Conservation (phyloP, 53 echinoderm and acorn worm species). For the Hippasteria phrygiana region DNA sequence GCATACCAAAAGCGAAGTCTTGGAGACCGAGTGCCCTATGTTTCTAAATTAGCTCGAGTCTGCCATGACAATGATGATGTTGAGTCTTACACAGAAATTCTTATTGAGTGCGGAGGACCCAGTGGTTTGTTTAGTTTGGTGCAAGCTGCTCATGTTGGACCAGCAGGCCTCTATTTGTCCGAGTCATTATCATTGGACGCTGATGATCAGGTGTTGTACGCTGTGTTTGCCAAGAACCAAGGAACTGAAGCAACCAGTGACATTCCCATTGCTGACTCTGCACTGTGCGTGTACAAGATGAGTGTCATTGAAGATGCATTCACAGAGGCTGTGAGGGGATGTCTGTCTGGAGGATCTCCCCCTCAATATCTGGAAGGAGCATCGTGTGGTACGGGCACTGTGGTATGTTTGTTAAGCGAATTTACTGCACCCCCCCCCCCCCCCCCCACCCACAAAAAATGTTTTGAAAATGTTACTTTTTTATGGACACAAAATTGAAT, state of each 20-base stretch:
- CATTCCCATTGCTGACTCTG: constrained; percentile 24
- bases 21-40: not conserved
- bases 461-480: no score
- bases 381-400: not conserved
- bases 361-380: no score
- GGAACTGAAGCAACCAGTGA: not conserved
- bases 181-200: constrained; percentile 26
- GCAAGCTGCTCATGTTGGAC: constrained; percentile 68
- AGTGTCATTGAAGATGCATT: constrained; percentile 62
- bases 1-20: not conserved
- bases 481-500: no score
- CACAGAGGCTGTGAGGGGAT: constrained; percentile 35
- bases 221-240: constrained; percentile 69
- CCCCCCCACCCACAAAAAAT: no score
- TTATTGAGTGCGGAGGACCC: constrained; percentile 48
- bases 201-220: constrained; percentile 63
- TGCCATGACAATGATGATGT: constrained; percentile 14
- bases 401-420: no score
- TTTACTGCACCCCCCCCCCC: no score
- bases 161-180: constrained; percentile 70
- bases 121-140: constrained; percentile 28
- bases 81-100: constrained; percentile 76
- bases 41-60: constrained; percentile 53
- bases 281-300: constrained; percentile 71
- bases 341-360: not conserved